Evolutionary conservation across 2,888 invertebrate genomes (phyloP).

Genomic region (Cheilosia vernalis): DNA sequence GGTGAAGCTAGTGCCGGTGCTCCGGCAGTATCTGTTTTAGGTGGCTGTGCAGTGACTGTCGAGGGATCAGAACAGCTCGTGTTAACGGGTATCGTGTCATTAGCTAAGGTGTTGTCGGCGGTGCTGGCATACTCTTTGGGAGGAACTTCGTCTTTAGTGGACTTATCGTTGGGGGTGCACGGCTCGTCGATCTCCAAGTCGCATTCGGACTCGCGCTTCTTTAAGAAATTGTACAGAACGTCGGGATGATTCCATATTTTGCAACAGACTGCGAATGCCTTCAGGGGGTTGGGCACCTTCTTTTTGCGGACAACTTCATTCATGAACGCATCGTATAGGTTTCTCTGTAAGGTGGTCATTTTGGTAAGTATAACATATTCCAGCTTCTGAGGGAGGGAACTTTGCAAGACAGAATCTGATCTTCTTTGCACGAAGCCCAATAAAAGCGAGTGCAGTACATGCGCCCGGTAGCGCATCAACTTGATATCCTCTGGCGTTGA

Average conservation of each 20-base stretch:
- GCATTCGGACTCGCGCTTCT: constrained; percentile 90
- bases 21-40: constrained; percentile 80
- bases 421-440: constrained; percentile 98
- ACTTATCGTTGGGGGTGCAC: not conserved
- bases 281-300: constrained; percentile 96
- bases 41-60: constrained; percentile 52
- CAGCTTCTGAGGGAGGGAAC: constrained; percentile 96
- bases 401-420: constrained; percentile 95
- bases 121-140: constrained; percentile 11
- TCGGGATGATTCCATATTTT: constrained; percentile 99
- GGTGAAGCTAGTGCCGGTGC: constrained; percentile 77
- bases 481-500: constrained; percentile 97
- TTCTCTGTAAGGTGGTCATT: constrained; percentile 95
- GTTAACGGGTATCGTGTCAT: constrained; percentile 15
- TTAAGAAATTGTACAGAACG: constrained; percentile 93
- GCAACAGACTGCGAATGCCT: constrained; percentile 99
- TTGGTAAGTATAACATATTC: constrained; percentile 96
- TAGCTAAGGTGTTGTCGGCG: not conserved
- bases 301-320: constrained; percentile 94
- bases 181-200: constrained; percentile 92
- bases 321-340: constrained; percentile 96
- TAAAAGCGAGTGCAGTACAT: constrained; percentile 96
- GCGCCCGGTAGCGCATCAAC: constrained; percentile 97
- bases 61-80: not conserved
- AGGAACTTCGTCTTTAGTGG: constrained; percentile 3